These are phyloP conservation scores for Abrostola tripartita DNA, from an alignment of 2,888 invertebrate genomes.

Conservation along the genomic window DNA sequence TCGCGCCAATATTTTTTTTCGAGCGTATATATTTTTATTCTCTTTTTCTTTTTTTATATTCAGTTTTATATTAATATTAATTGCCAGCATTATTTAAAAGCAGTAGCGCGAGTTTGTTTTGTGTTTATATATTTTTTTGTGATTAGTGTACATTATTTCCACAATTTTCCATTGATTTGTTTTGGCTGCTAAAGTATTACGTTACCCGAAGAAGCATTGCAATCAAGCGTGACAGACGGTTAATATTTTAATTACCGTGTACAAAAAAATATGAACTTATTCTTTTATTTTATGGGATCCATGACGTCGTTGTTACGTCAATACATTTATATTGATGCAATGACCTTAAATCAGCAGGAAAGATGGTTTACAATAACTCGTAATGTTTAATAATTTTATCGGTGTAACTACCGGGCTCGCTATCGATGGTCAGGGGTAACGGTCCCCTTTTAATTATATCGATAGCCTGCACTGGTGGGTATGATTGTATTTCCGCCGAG, in stretches of 20 bases:
- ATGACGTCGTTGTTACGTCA: conserved; percentile 2
- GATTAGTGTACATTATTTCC: conserved; percentile 31
- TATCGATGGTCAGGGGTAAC: conserved; percentile 35
- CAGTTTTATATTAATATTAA: conserved; percentile 23
- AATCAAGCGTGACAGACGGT: conserved; percentile 13
- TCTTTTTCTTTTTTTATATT: conserved; percentile 15
- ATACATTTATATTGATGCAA: conserved; percentile 8
- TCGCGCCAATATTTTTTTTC: conserved; percentile 64
- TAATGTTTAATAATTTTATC: conserved; percentile 35
- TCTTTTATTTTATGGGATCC: neutral
- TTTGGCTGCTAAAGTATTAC: conserved; percentile 19
- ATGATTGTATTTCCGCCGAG: conserved; percentile 63
- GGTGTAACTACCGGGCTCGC: conserved; percentile 10
- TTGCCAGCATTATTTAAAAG: conserved; percentile 46
- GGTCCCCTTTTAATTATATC: conserved; percentile 50
- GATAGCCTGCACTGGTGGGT: conserved; percentile 45
- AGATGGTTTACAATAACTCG: conserved; percentile 22
- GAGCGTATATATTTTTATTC: conserved; percentile 40
- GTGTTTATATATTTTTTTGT: conserved; percentile 35
- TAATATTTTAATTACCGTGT: conserved; percentile 11
- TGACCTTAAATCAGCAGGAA: conserved; percentile 22
- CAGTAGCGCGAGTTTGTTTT: conserved; percentile 26
- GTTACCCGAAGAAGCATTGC: conserved; percentile 21
- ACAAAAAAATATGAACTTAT: neutral
- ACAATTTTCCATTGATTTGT: conserved; percentile 21